phyloP scores from a whole-genome alignment of 1,140 invertebrate genomes.

The Cyrtorhinus lividipennis region DNA sequence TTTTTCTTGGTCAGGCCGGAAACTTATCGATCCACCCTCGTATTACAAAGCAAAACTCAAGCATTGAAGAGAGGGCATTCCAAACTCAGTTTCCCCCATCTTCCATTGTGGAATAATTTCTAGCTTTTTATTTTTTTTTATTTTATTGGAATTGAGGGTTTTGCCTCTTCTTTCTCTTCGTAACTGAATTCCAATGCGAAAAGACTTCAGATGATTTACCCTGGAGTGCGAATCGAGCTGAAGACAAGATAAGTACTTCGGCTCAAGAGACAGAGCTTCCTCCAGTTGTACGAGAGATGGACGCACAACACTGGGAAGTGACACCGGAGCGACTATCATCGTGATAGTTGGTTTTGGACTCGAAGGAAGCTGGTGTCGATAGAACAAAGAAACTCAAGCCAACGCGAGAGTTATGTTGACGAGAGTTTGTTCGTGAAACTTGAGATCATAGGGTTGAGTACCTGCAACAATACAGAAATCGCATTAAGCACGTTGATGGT shows the following conservation, averaged over 20 bases:
- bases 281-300: conserved; percentile 37
- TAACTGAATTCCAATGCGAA: not conserved
- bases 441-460: too few species aligned
- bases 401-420: too few species aligned
- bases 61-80: not conserved
- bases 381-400: too few species aligned
- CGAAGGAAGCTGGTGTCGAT: too few species aligned
- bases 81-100: not conserved
- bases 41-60: not conserved
- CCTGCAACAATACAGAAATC: too few species aligned
- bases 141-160: not conserved
- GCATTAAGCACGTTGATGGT: too few species aligned
- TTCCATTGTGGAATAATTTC: not conserved
- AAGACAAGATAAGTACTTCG: conserved; percentile 51
- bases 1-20: too few species aligned
- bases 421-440: too few species aligned
- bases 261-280: conserved; percentile 48
- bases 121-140: not conserved
- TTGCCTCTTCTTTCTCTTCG: not conserved
- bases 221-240: conserved; percentile 36
- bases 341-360: too few species aligned
- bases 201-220: not conserved
- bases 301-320: too few species aligned
- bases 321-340: too few species aligned
- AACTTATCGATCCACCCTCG: too few species aligned